Evolutionary conservation across 2,888 invertebrate species (phyloP).

Genomic region (Margaritifera margaritifera): DNA sequence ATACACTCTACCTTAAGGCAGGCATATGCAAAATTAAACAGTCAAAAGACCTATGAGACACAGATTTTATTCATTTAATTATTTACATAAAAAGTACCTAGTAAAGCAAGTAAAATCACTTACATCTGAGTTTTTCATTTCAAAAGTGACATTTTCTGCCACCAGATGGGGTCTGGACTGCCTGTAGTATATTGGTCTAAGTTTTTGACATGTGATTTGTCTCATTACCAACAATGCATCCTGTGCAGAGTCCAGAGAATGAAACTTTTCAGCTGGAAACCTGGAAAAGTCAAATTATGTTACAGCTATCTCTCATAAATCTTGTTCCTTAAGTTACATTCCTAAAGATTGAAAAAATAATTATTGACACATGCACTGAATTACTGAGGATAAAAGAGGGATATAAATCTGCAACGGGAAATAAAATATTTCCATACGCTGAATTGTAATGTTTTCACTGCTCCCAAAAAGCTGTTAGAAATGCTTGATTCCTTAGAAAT

Average conservation of each 20-base stretch:
- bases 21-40: too few relatives aligned
- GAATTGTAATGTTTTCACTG: too few relatives aligned
- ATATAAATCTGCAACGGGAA: too few relatives aligned
- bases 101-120: not conserved
- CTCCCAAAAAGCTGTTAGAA: too few relatives aligned
- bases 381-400: too few relatives aligned
- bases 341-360: too few relatives aligned
- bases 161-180: slow-evolving; percentile 88
- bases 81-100: not conserved
- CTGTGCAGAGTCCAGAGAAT: slow-evolving; percentile 81
- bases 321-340: too few relatives aligned
- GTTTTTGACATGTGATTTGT: slow-evolving; percentile 88
- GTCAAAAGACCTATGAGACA: not conserved
- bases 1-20: too few relatives aligned
- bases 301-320: too few relatives aligned
- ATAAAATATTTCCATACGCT: too few relatives aligned
- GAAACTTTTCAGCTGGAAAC: slow-evolving; percentile 85
- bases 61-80: not conserved
- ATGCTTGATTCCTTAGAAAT: too few relatives aligned
- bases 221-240: slow-evolving; percentile 82
- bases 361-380: too few relatives aligned
- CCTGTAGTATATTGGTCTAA: slow-evolving; percentile 82
- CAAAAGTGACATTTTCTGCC: slow-evolving; percentile 85
- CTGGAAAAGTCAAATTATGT: slow-evolving; percentile 44
- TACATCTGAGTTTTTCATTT: slow-evolving; percentile 50